Percentiles rank a stretch among this genome's conserved stretches.
These are phyloP conservation scores for Lasioglossum lativentre DNA, from an alignment of 2,888 invertebrate genomes.

Conservation along the genomic window DNA sequence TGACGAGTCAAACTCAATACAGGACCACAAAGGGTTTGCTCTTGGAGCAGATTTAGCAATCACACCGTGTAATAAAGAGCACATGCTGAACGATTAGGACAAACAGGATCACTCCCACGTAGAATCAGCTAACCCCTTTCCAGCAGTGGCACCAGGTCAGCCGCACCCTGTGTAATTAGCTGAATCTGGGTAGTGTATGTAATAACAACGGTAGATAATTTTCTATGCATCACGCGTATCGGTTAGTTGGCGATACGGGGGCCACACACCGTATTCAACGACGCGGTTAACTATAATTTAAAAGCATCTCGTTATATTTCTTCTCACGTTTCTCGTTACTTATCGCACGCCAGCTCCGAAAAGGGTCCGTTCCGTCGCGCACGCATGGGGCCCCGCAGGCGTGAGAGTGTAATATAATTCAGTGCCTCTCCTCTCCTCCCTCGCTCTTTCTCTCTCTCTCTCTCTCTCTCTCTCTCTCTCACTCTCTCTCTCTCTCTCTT, in stretches of 20 bases:
- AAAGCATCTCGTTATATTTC: conserved; percentile 73
- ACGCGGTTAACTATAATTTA: conserved; percentile 66
- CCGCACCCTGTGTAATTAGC: conserved; percentile 30
- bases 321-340: conserved; percentile 69
- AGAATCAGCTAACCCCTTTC: neutral
- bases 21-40: too few relatives aligned
- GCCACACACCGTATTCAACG: conserved; percentile 50
- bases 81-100: too few relatives aligned
- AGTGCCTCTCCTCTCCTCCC: neutral
- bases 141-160: neutral
- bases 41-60: too few relatives aligned
- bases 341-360: conserved; percentile 24
- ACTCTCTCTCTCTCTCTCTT: neutral
- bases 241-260: conserved; percentile 47
- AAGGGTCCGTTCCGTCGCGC: conserved; percentile 13
- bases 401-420: conserved; percentile 46
- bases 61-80: too few relatives aligned
- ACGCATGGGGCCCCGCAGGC: conserved; percentile 11
- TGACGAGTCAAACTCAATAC: too few relatives aligned
- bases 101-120: neutral
- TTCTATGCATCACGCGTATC: conserved; percentile 49
- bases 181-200: conserved; percentile 19
- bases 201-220: conserved; percentile 49
- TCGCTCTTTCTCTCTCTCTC: neutral
- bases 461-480: neutral